Evolutionary conservation across 2,113 vertebrate species (phyloP).

Genomic region (Oreotrochilus melanogaster): DNA sequence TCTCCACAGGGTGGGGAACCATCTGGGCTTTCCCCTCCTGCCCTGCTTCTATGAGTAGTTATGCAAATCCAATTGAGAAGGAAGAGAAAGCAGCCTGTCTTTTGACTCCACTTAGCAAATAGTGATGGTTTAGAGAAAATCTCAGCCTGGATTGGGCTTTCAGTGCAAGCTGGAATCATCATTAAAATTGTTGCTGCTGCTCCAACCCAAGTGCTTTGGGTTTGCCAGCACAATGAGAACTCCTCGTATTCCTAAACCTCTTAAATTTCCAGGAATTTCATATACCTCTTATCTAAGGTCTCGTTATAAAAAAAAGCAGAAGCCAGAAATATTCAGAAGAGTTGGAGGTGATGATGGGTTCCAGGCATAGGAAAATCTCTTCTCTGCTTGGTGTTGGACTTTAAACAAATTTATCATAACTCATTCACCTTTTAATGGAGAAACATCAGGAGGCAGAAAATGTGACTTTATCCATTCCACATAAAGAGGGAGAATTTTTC

Average conservation of each 20-base stretch:
- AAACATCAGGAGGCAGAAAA: neutral
- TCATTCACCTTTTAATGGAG: neutral
- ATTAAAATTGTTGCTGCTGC: neutral
- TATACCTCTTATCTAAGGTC: neutral
- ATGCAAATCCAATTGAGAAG: neutral
- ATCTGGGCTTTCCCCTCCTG: neutral
- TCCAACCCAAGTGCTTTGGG: neutral
- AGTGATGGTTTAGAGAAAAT: neutral
- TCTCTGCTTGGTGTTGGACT: neutral
- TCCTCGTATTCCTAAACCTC: neutral
- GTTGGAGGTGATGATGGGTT: neutral
- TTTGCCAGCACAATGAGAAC: neutral
- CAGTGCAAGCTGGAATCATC: neutral
- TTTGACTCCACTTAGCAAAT: neutral
- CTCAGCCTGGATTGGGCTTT: neutral
- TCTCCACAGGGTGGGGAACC: neutral
- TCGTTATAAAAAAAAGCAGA: neutral
- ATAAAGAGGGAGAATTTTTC: neutral
- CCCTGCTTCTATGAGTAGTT: neutral
- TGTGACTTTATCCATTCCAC: neutral
- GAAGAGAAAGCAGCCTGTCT: neutral
- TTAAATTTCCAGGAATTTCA: neutral
- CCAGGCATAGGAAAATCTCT: neutral
- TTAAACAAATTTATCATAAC: neutral
- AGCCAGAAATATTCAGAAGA: neutral